Evolutionary conservation across 2,113 vertebrate genomes (phyloP).

Genomic region (Oostethus manadensis): DNA sequence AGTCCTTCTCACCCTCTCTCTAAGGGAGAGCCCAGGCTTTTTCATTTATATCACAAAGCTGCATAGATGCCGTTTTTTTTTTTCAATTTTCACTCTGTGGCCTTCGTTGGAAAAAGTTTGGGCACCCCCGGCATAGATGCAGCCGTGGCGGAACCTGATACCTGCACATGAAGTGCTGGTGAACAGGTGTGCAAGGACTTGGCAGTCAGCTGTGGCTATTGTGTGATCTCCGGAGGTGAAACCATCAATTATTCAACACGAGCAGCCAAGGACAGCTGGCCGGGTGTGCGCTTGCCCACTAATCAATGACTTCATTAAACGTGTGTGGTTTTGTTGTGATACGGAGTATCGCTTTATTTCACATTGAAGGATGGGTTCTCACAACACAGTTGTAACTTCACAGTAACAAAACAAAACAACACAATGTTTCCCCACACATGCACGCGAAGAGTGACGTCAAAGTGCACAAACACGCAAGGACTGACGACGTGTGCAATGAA

Average conservation of each 20-base stretch:
- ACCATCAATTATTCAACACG: slow-evolving; percentile 65
- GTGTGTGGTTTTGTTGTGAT: background rate
- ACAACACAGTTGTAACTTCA: slow-evolving; percentile 27
- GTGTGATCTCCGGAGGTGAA: slow-evolving; percentile 28
- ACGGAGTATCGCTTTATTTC: slow-evolving; percentile 53
- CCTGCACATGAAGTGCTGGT: background rate
- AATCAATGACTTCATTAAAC: slow-evolving; percentile 3
- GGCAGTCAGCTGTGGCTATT: slow-evolving; percentile 32
- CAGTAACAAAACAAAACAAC: slow-evolving; percentile 23
- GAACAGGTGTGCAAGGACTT: slow-evolving; percentile 34
- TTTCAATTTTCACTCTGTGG: too few species aligned
- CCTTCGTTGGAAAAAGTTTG: too few species aligned
- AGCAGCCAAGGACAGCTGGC: slow-evolving; percentile 50
- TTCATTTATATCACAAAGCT: too few species aligned
- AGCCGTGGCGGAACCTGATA: background rate
- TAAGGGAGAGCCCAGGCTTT: too few species aligned
- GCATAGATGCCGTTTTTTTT: too few species aligned
- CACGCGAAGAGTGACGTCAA: slow-evolving; percentile 18
- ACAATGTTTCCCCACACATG: slow-evolving; percentile 25
- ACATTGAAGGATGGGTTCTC: slow-evolving; percentile 21
- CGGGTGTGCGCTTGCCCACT: slow-evolving; percentile 3
- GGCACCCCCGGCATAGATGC: background rate
- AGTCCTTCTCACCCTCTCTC: too few species aligned
- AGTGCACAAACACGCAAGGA: slow-evolving; percentile 10
- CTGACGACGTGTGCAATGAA: slow-evolving; percentile 16